Evolutionary conservation across 1,140 invertebrate species (phyloP).

Genomic region (Camponotus pennsylvanicus): DNA sequence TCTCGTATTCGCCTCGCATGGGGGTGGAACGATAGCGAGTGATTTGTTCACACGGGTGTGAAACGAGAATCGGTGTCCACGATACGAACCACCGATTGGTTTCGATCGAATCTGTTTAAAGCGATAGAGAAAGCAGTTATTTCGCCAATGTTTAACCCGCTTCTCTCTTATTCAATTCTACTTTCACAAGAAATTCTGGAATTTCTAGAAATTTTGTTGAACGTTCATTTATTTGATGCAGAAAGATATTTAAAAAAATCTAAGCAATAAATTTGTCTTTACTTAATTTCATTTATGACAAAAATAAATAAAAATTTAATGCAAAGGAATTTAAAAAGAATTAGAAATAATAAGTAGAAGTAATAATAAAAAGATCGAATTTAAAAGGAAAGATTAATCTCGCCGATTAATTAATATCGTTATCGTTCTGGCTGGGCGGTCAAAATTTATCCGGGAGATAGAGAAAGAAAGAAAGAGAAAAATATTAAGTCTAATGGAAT

Average conservation of each 20-base stretch:
- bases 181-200: not conserved
- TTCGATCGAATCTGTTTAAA: conserved; percentile 73
- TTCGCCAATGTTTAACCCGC: conserved; percentile 24
- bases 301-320: not conserved
- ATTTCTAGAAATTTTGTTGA: not conserved
- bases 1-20: conserved; percentile 65
- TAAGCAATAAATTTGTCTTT: not conserved
- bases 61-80: conserved; percentile 74
- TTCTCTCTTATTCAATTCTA: conserved; percentile 37
- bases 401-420: conserved; percentile 20
- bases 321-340: not conserved
- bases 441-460: not conserved
- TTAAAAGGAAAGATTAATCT: not conserved
- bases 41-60: conserved; percentile 76
- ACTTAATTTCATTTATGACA: not conserved
- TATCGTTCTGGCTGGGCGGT: not conserved
- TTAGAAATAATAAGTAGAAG: not conserved
- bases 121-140: conserved; percentile 63
- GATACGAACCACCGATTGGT: conserved; percentile 65
- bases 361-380: not conserved
- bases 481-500: not conserved
- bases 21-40: conserved; percentile 52
- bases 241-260: not conserved
- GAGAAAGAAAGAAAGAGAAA: not conserved
- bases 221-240: not conserved